A percentile compares a stretch with the other conserved stretches of the same genome.
Evolutionary conservation across 2,797 vertebrate species (phyloP).

Genomic region (Catamblyrhynchus diadema): DNA sequence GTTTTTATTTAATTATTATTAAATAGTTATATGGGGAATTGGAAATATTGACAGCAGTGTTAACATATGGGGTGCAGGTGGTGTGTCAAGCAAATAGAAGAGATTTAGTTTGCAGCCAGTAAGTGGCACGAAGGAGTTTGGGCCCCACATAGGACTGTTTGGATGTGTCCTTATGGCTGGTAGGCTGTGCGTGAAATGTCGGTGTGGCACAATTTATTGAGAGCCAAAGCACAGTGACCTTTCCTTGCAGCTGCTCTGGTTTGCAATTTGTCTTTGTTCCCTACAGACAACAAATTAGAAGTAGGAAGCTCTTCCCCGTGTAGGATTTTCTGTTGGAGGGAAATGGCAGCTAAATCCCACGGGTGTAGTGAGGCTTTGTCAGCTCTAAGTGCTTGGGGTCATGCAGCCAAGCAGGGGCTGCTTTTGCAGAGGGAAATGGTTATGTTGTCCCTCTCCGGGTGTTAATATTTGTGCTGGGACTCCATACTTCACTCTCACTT

Average conservation of each 20-base stretch:
- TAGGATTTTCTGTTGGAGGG: conserved; percentile 16
- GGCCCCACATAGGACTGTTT: not conserved
- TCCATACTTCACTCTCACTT: not conserved
- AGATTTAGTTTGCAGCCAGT: conserved; percentile 39
- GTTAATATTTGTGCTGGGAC: not conserved
- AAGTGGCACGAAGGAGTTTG: conserved; percentile 28
- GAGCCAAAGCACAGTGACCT: not conserved
- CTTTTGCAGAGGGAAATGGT: not conserved
- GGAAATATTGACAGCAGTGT: conserved; percentile 60
- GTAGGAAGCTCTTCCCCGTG: not conserved
- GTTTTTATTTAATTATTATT: conserved; percentile 67
- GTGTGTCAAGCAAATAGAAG: conserved; percentile 32
- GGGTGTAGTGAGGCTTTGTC: not conserved
- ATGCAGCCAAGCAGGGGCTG: not conserved
- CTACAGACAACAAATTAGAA: not conserved
- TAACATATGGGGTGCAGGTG: conserved; percentile 65
- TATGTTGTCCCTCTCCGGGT: not conserved
- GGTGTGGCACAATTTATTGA: not conserved
- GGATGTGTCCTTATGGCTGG: conserved; percentile 14
- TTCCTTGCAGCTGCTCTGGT: conserved; percentile 4
- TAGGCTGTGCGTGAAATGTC: not conserved
- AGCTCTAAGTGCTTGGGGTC: conserved; percentile 5
- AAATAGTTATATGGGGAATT: conserved; percentile 57
- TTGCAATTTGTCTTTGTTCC: conserved; percentile 26
- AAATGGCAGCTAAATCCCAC: conserved; percentile 4